Evolutionary conservation across 1,140 invertebrate species (phyloP), one percentile per base, ranked within the genome.

Genomic region (Orchestia grillus): DNA sequence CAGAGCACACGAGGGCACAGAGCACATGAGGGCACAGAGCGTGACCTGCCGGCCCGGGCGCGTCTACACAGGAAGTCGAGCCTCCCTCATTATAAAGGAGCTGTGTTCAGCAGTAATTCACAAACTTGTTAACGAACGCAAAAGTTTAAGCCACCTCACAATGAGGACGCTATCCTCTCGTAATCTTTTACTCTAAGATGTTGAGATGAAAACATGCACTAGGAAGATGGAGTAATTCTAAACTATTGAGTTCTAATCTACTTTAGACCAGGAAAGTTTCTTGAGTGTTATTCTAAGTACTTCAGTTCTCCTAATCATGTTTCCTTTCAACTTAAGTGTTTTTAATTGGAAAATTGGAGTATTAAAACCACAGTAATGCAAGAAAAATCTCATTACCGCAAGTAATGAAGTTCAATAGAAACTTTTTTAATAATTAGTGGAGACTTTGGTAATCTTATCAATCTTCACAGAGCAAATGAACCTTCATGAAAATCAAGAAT

Each of bases 71-170:
- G 1, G 28, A 77, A 77, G 62, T 19, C 6, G 47, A 53, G 19
- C 47, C 62, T 77, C 62, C 36, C 62, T 77, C 62, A 77, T 77
- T 77, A 77, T 28, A 1, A 77, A 36, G 62, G 62, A 15, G 62
- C 62, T 77, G 11, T 28, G 28, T 28, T 77, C 62, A 77, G 62
- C 62, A 77, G 62, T 77, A 77, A 77, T 77, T 77, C 62, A 77
- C 62, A 77, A 77, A 77, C 62, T 77, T 77, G 62, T 77, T 77
- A 77, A 77, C 62, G 62, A 77, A 77, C 11, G 62, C 62, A 77
- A 77, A 77, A 77, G 62, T 77, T 77, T 77, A 77, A 77, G 62
- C 62, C 62, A 77, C 62, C 62, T 77, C 62, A 77, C 62, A 77
- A 77, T 77, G 62, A 77, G 62, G 62, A 77, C 36, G 62, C 62